Evolutionary conservation across 2,888 invertebrate species (phyloP).

Genomic region (Orthonychiurus folsomi): DNA sequence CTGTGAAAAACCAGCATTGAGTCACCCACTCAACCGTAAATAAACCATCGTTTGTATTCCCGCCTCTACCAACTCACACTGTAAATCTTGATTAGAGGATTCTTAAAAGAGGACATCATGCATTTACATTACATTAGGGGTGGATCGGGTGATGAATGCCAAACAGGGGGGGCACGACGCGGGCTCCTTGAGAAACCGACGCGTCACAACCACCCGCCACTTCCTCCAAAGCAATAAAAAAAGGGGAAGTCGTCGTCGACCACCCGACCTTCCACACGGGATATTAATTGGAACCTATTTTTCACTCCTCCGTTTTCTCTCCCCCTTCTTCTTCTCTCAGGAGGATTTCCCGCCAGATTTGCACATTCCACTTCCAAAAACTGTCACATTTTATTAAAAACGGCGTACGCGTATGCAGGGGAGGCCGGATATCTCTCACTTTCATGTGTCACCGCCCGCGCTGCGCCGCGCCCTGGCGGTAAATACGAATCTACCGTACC

Average conservation of each 20-base stretch:
- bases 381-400: conserved; percentile 1
- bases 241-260: background rate
- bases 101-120: conserved; percentile 6
- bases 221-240: too few species aligned
- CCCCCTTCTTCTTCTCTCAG: background rate
- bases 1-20: too few species aligned
- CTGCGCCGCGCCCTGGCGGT: too few species aligned
- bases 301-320: conserved; percentile 22
- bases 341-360: too few species aligned
- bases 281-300: conserved; percentile 38
- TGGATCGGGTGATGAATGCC: background rate
- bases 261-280: background rate
- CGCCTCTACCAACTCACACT: background rate
- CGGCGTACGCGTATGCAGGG: background rate
- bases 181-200: too few species aligned
- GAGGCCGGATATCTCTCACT: background rate
- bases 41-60: conserved; percentile 2
- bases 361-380: background rate
- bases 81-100: conserved; percentile 10
- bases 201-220: too few species aligned
- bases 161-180: background rate
- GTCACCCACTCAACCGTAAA: too few species aligned
- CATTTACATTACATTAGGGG: conserved; percentile 7
- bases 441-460: background rate
- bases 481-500: conserved; percentile 12